Percentiles rank a stretch among this genome's conserved stretches.
Evolutionary conservation across 2,888 invertebrate genomes (phyloP).

Genomic region (Hirtodrosophila alboralis): DNA sequence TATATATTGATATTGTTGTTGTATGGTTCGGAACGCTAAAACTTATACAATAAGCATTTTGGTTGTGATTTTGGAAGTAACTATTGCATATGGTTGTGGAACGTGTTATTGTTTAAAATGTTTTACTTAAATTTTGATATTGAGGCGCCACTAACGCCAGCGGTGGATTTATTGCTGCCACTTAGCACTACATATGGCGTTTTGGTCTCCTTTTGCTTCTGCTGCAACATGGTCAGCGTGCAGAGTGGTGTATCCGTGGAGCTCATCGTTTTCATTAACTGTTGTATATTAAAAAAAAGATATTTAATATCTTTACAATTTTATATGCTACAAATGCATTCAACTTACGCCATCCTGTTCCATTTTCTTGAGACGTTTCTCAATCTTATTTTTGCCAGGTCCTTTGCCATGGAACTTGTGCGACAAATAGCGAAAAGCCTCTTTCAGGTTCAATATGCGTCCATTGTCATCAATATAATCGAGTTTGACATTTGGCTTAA

Average conservation of each 20-base stretch:
- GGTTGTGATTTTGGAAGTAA: conserved; percentile 62
- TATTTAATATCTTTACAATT: neutral
- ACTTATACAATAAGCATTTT: conserved; percentile 51
- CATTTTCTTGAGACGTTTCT: conserved; percentile 97
- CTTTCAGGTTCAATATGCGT: conserved; percentile 95
- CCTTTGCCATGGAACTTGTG: conserved; percentile 99
- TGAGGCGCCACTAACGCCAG: conserved; percentile 75
- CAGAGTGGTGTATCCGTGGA: conserved; percentile 98
- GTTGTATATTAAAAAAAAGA: conserved; percentile 80
- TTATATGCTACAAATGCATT: neutral
- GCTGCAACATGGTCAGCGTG: conserved; percentile 96
- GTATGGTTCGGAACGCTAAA: conserved; percentile 33
- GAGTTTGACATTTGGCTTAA: conserved; percentile 96
- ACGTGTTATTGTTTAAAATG: conserved; percentile 2
- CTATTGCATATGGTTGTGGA: conserved; percentile 73
- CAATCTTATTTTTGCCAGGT: conserved; percentile 98
- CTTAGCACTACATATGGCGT: conserved; percentile 96
- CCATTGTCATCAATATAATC: conserved; percentile 99
- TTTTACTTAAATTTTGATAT: conserved; percentile 82
- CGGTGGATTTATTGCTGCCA: conserved; percentile 90
- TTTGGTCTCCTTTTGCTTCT: conserved; percentile 97
- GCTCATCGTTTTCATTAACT: conserved; percentile 98
- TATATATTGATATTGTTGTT: conserved; percentile 7
- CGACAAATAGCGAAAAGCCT: conserved; percentile 97
- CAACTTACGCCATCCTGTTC: conserved; percentile 92